A percentile compares a stretch with the other conserved stretches of the same genome.
Evolutionary conservation across 2,113 vertebrate genomes (phyloP).

Genomic region (Dicentrarchus labrax): DNA sequence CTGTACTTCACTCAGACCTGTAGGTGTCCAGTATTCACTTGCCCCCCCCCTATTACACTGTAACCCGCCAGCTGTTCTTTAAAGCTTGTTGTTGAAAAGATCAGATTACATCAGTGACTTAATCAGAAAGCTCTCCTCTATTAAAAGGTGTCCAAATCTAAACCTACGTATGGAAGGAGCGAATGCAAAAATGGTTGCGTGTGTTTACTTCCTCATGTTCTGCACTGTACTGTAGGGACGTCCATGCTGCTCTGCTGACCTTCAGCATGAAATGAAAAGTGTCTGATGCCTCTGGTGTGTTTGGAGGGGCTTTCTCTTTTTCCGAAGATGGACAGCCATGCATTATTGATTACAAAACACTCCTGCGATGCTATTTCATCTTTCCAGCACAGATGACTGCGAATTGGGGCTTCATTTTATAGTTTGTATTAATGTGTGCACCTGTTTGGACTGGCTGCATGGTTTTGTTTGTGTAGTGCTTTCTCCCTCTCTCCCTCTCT

Average conservation of each 20-base stretch:
- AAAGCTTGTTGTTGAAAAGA: slow-evolving; percentile 8
- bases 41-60: not conserved
- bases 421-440: slow-evolving; percentile 33
- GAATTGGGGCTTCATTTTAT: slow-evolving; percentile 58
- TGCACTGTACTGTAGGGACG: slow-evolving; percentile 61
- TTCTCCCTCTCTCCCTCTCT: not conserved
- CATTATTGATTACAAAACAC: slow-evolving; percentile 85
- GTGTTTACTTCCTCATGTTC: slow-evolving; percentile 44
- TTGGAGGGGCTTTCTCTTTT: slow-evolving; percentile 78
- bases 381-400: slow-evolving; percentile 62
- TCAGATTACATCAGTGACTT: slow-evolving; percentile 8
- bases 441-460: slow-evolving; percentile 25
- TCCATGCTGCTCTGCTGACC: slow-evolving; percentile 74
- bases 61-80: not conserved
- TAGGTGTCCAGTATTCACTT: not conserved
- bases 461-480: slow-evolving; percentile 43
- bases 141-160: not conserved
- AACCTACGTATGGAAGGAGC: not conserved
- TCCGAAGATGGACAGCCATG: slow-evolving; percentile 80
- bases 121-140: slow-evolving; percentile 1
- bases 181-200: not conserved
- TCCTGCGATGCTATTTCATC: slow-evolving; percentile 81
- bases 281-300: slow-evolving; percentile 80
- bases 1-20: not conserved
- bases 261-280: slow-evolving; percentile 82